Percentiles rank a stretch among this genome's conserved stretches.
phyloP scores from a whole-genome alignment of 2,797 vertebrate genomes.

The Muscicapa striata region DNA sequence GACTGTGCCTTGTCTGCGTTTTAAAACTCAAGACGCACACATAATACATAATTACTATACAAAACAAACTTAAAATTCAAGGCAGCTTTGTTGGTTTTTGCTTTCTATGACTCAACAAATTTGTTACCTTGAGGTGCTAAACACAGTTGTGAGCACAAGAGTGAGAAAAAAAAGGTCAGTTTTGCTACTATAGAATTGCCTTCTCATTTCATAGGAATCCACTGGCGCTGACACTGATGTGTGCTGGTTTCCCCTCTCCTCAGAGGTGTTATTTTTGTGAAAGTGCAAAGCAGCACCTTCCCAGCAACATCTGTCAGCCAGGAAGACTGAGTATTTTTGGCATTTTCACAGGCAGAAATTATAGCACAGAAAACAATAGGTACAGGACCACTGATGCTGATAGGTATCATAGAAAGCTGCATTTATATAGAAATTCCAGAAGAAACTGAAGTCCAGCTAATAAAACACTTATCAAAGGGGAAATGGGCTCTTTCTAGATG shows the following conservation, averaged over 20 bases:
- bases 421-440: background rate
- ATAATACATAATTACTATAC: background rate
- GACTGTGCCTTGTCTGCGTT: background rate
- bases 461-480: background rate
- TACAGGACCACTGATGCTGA: background rate
- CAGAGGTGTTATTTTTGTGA: background rate
- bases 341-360: background rate
- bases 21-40: fast-evolving
- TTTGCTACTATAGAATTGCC: background rate
- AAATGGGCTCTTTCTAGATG: background rate
- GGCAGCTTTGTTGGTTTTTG: background rate
- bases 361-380: background rate
- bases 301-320: slow-evolving; percentile 14
- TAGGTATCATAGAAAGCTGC: background rate
- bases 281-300: slow-evolving; percentile 1
- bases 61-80: slow-evolving; percentile 17
- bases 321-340: background rate
- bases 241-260: background rate
- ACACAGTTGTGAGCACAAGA: background rate
- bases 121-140: slow-evolving; percentile 11
- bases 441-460: background rate
- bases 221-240: background rate
- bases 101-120: slow-evolving; percentile 63
- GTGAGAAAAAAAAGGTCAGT: background rate
- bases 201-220: background rate